phyloP scores from a whole-genome alignment of 2,113 vertebrate genomes.

The Pteropus alecto region DNA sequence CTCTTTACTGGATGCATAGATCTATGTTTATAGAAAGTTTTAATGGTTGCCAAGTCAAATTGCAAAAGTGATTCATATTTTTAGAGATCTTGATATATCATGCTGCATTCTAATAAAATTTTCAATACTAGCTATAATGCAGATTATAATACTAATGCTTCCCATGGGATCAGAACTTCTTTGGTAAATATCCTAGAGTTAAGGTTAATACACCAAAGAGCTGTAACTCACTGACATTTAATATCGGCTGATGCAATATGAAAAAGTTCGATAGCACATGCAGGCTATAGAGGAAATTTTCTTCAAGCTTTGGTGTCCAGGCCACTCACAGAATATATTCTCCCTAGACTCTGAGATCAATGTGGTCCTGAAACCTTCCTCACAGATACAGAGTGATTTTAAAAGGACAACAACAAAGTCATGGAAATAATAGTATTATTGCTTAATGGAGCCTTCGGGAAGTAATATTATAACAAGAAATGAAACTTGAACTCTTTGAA shows the following conservation, averaged over 20 bases:
- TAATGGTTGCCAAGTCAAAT: conserved; percentile 69
- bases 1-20: conserved; percentile 64
- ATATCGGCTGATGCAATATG: not conserved
- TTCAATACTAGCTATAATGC: conserved; percentile 66
- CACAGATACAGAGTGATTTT: not conserved
- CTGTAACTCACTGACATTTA: conserved; percentile 60
- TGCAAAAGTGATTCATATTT: conserved; percentile 69
- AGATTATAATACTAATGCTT: conserved; percentile 60
- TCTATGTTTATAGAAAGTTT: conserved; percentile 71
- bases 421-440: not conserved
- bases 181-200: conserved; percentile 67
- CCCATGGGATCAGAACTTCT: conserved; percentile 50
- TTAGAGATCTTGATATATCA: conserved; percentile 58
- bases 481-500: conserved; percentile 44
- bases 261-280: not conserved
- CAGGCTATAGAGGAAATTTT: not conserved
- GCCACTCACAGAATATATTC: not conserved
- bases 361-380: not conserved
- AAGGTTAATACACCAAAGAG: conserved; percentile 63
- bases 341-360: not conserved
- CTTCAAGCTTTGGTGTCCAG: not conserved
- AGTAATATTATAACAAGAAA: conserved; percentile 30
- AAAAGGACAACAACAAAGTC: not conserved
- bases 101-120: conserved; percentile 72
- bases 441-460: not conserved